These are phyloP conservation scores for Dynastes tityus DNA, from an alignment of 2,888 invertebrate species.

Conservation along the genomic window DNA sequence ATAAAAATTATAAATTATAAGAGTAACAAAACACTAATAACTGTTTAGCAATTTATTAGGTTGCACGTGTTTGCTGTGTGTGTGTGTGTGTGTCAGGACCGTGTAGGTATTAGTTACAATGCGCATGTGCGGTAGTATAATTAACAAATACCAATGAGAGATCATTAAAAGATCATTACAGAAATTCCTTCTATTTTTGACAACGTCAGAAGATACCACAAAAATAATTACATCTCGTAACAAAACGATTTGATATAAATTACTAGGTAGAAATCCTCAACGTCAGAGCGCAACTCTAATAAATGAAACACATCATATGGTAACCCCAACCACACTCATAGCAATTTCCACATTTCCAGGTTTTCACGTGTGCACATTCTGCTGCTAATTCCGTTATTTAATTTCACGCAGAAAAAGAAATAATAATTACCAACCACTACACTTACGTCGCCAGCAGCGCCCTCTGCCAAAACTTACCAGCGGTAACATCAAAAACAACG, in stretches of 20 bases:
- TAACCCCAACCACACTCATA: background rate
- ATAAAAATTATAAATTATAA: no score
- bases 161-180: no score
- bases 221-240: constrained; percentile 10
- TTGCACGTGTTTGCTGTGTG: no score
- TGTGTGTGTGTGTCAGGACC: no score
- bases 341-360: background rate
- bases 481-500: background rate
- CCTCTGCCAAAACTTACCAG: background rate
- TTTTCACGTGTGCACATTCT: constrained; percentile 14
- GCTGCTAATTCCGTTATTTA: constrained; percentile 8
- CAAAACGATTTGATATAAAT: constrained; percentile 8
- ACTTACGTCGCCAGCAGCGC: background rate
- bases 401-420: constrained; percentile 1
- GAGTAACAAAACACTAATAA: no score
- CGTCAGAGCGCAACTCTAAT: background rate
- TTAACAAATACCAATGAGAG: no score
- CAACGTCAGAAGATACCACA: background rate
- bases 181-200: no score
- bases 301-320: background rate
- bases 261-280: background rate
- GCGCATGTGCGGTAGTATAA: no score
- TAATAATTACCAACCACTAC: background rate
- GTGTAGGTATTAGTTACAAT: no score
- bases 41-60: no score